Base-by-base conservation (phyloP, 2,888 invertebrate species). In the Autographa pulchrina region DNA sequence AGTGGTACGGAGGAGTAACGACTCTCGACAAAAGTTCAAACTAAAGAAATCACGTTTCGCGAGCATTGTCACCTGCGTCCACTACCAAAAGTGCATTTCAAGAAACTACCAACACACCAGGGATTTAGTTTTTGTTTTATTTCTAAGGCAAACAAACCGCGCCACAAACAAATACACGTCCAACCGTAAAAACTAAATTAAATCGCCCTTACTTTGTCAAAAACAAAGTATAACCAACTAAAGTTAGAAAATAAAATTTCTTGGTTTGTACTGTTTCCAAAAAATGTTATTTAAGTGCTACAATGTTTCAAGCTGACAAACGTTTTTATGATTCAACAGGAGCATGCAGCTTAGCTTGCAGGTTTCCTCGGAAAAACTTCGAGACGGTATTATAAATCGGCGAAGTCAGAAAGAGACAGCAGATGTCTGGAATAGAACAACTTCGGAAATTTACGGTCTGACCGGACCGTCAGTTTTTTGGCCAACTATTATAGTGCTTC, bases 41-140 rank as follows among this genome's bases (percentile, higher is more conserved):
- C 79, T 84, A 81, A 86, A 87, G 85, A 82, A 87, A 89, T 86
- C 86, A 81, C 85, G 84, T 84, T 76, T 62, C 18, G 74, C 72
- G 74, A 81, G 80, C 77, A 89, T 88, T 90, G 90, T 89, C 90
- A 91, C 91, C 90, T 91, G 91, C 76, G 87, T 79, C 84, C 85
- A 71, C 70, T 78, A 78, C 82, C 81, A 83, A 87, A 87, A 85
- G 84, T 85, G 84, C 84, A 86, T 85, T 86, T 83, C 76, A 78
- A 81, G 83, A 82, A 85, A 85, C 82, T 83, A 78, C 75, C 76
- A 76, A 79, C 69, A 67, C 68, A 69, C 63, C 48, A 56, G 66
- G 63, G 77, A 77, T 68, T 61, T 73, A 56, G 62, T 64, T 70
- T 72, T 69, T 72, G 69, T 83, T 84, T 73, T 72, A 76, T 74